phyloP scores from a whole-genome alignment of 2,888 invertebrate genomes.

The Andricus quercusramuli region DNA sequence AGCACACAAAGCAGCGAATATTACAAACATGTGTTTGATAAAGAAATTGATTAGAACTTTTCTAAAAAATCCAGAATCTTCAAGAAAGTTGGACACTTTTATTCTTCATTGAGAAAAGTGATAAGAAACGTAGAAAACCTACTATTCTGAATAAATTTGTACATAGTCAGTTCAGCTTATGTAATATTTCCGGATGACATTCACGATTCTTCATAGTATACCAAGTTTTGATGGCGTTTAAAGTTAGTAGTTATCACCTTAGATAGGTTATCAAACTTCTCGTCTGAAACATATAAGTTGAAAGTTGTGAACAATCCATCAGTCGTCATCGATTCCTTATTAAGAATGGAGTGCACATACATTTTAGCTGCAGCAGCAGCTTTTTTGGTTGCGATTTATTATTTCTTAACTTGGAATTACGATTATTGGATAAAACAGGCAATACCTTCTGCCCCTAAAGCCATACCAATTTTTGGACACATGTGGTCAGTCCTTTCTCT shows the following conservation, averaged over 20 bases:
- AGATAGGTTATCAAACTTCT: neutral
- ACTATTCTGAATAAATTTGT: too few relatives aligned
- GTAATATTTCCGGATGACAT: neutral
- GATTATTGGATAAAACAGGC: conserved; percentile 54
- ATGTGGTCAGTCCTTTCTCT: conserved; percentile 45
- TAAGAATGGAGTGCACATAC: conserved; percentile 1
- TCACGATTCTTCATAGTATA: neutral
- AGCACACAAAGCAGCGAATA: too few relatives aligned
- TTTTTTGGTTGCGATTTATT: conserved; percentile 41
- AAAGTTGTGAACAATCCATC: neutral
- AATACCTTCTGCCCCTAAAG: conserved; percentile 49
- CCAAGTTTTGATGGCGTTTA: neutral
- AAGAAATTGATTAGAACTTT: too few relatives aligned
- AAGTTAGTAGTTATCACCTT: neutral
- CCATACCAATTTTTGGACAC: conserved; percentile 54
- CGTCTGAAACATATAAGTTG: neutral
- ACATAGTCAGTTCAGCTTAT: too few relatives aligned
- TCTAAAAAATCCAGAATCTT: too few relatives aligned
- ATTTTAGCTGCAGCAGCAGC: neutral
- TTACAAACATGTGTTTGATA: too few relatives aligned
- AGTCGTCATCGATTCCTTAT: neutral
- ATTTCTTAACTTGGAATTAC: conserved; percentile 42
- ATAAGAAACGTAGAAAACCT: too few relatives aligned
- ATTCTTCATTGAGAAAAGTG: too few relatives aligned
- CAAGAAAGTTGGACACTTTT: too few relatives aligned